A percentile compares a stretch with the other conserved stretches of the same genome.
Conservation (phyloP, 2,113 vertebrate genomes). For the Loxodonta africana region DNA sequence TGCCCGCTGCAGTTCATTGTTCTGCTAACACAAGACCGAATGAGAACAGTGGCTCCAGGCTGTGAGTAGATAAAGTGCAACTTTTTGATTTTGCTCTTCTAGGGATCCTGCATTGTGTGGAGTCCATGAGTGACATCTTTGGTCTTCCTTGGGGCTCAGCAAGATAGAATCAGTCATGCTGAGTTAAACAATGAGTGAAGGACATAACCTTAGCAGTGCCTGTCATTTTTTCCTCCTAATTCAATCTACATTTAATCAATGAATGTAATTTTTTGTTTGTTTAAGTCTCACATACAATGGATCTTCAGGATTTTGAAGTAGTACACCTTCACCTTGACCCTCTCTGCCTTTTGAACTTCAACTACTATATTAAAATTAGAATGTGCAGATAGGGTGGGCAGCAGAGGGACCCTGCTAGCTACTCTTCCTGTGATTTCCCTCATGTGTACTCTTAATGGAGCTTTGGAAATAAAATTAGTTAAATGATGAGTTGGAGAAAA, state of each 20-base stretch:
- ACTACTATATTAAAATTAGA: constrained; percentile 70
- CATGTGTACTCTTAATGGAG: constrained; percentile 10
- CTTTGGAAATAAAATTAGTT: constrained; percentile 57
- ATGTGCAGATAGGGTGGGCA: constrained; percentile 73
- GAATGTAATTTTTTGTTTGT: constrained; percentile 95
- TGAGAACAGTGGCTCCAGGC: constrained; percentile 92
- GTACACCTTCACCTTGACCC: constrained; percentile 84
- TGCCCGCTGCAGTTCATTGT: constrained; percentile 91
- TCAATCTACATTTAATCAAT: constrained; percentile 96
- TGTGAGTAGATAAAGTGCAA: constrained; percentile 93
- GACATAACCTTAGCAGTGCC: constrained; percentile 91
- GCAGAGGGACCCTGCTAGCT: neutral
- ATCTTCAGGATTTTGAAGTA: constrained; percentile 87
- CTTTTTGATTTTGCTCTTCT: constrained; percentile 92
- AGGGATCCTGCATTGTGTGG: constrained; percentile 87
- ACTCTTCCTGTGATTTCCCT: constrained; percentile 52
- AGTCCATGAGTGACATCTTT: constrained; percentile 90
- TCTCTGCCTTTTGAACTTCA: constrained; percentile 80
- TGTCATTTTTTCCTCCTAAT: constrained; percentile 92
- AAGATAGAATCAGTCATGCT: constrained; percentile 94
- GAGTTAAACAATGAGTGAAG: constrained; percentile 93
- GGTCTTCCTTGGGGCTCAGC: constrained; percentile 90
- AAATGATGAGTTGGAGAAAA: constrained; percentile 27
- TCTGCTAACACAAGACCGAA: constrained; percentile 89
- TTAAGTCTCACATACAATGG: constrained; percentile 90